A percentile compares a stretch with the other conserved stretches of the same genome.
Conservation (phyloP, 2,113 vertebrate species). For the Pedionomus torquatus region DNA sequence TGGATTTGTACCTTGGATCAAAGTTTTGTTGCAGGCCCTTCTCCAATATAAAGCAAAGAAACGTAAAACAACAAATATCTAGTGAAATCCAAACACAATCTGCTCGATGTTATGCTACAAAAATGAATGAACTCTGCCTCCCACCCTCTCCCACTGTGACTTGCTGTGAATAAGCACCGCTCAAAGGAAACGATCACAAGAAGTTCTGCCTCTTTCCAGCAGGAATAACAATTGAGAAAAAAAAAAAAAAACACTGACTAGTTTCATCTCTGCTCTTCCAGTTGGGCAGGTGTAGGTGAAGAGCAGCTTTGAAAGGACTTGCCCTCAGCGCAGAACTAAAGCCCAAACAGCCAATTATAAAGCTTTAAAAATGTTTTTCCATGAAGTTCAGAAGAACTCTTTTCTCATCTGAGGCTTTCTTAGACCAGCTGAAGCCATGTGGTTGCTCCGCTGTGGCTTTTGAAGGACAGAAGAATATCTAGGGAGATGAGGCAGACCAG, state of each 20-base stretch:
- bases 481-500: not conserved
- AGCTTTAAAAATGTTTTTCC: not conserved
- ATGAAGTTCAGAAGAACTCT: not conserved
- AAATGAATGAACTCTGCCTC: constrained; percentile 67
- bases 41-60: constrained; percentile 60
- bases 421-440: not conserved
- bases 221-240: not conserved
- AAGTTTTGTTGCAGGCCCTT: constrained; percentile 48
- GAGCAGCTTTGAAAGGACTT: not conserved
- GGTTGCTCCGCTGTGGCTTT: not conserved
- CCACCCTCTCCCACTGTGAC: constrained; percentile 65
- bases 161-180: constrained; percentile 52
- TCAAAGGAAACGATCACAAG: not conserved
- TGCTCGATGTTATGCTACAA: constrained; percentile 55
- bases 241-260: not conserved
- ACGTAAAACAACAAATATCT: constrained; percentile 61
- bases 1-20: constrained; percentile 61
- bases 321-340: not conserved
- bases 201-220: constrained; percentile 10
- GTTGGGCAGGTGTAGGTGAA: not conserved
- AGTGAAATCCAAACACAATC: constrained; percentile 57
- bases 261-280: not conserved
- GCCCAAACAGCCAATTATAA: not conserved
- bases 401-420: not conserved
- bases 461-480: not conserved